Base-by-base conservation (phyloP, 1,140 invertebrate species). In the Chionoecetes opilio region DNA sequence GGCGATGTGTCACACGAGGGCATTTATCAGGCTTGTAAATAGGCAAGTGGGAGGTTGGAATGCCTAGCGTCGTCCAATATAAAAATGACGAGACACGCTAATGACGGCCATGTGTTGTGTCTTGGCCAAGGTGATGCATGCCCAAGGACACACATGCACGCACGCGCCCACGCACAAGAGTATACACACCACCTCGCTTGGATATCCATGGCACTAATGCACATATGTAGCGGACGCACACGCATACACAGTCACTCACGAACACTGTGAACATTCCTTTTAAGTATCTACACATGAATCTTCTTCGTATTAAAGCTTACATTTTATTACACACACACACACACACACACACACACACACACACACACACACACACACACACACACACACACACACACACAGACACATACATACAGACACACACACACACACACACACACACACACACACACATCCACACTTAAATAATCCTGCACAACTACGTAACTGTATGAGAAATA, bases 1-100 rank as follows among this genome's bases (percentile, higher is more conserved):
- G 85, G 91, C 91, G 53, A 92, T 92, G 82, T 37, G 82, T 92
- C 53, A 63, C 53, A 82, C 21, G 21, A 35, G 91, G 63, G 82
- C 91, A 92, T 92, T 53, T 82, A n/a, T 92, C 91, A 92, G 46
- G 34, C 17, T 53, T 32, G 91, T 63, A 92, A 92, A 92, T 92
- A 92, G 34, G 35, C 37, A 32, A 35, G 46, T 26, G 91, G 46
- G 53, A 53, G 53, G 34, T 29, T 75, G 85, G 32, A 38, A 37
- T 92, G 35, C 53, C 32, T 63, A 82, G 31, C 17, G 17, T 92
- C 53, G 63, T 82, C n/a, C 91, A 82, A 53, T 92, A 92, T 92
- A 92, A 82, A 82, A 92, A 26, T 92, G 91, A 63, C n/a, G 32
- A 92, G 91, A 75, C 37, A 92, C 34, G 91, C 53, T 92, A 92